These are phyloP conservation scores for Agapostemon virescens DNA, from an alignment of 2,888 invertebrate genomes.

Conservation along the genomic window DNA sequence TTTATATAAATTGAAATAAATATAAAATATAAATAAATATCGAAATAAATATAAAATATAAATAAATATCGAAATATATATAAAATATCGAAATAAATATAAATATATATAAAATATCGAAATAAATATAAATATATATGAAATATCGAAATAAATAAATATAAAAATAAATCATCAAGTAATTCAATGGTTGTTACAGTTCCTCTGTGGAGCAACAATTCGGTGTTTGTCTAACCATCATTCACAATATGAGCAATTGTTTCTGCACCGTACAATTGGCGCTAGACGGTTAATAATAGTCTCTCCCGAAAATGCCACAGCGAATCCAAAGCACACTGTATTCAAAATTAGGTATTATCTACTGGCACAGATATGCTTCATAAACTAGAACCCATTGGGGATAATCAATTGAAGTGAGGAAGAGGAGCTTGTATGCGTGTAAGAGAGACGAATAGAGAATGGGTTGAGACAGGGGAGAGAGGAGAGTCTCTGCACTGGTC, in stretches of 20 bases:
- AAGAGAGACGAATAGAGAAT: neutral
- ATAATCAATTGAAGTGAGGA: slow-evolving; percentile 13
- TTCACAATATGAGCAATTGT: neutral
- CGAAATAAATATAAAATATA: too few relatives aligned
- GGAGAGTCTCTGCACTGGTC: neutral
- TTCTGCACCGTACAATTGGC: neutral
- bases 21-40: too few relatives aligned
- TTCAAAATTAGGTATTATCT: neutral
- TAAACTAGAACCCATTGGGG: slow-evolving; percentile 6
- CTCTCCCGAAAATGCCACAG: neutral
- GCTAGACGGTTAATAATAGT: neutral
- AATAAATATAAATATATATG: too few relatives aligned
- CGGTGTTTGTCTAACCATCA: neutral
- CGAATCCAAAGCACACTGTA: neutral
- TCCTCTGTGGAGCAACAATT: neutral
- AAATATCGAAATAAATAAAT: neutral
- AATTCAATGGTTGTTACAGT: neutral
- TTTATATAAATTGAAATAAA: too few relatives aligned
- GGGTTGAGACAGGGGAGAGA: too few relatives aligned
- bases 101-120: too few relatives aligned
- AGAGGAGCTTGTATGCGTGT: too few relatives aligned
- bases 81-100: too few relatives aligned
- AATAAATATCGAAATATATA: too few relatives aligned
- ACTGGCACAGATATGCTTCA: neutral
- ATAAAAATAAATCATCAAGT: neutral